These are phyloP conservation scores for Archips xylosteana DNA, from an alignment of 2,888 invertebrate genomes.

Conservation along the genomic window DNA sequence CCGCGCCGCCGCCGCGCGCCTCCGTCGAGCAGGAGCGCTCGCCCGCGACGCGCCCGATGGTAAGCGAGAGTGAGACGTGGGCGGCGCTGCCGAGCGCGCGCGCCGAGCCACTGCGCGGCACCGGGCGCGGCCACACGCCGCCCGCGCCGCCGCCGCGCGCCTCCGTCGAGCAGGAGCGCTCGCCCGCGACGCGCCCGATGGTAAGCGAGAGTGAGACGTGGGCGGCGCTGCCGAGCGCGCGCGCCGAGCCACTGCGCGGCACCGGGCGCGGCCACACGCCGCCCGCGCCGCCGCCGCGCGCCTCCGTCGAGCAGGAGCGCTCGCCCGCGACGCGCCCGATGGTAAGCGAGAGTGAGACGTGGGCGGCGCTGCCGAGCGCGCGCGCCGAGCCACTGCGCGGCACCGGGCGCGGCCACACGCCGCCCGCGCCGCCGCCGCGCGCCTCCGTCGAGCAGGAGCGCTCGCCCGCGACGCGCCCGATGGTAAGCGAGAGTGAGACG, in stretches of 20 bases:
- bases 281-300: constrained; percentile 75
- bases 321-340: constrained; percentile 55
- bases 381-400: constrained; percentile 62
- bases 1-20: constrained; percentile 75
- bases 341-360: constrained; percentile 94
- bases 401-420: constrained; percentile 54
- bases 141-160: constrained; percentile 76
- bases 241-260: constrained; percentile 62
- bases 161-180: constrained; percentile 62
- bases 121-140: constrained; percentile 57
- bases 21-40: constrained; percentile 62
- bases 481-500: constrained; percentile 93
- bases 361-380: constrained; percentile 90
- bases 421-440: constrained; percentile 75
- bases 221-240: constrained; percentile 89
- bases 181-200: constrained; percentile 57
- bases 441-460: constrained; percentile 66
- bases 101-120: constrained; percentile 59
- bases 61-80: constrained; percentile 94
- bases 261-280: constrained; percentile 57
- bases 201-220: constrained; percentile 95
- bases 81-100: constrained; percentile 89
- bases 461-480: constrained; percentile 54
- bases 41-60: constrained; percentile 59
- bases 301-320: constrained; percentile 64